Evolutionary conservation across 2,797 vertebrate genomes (phyloP), one percentile per base, ranked within the genome.

Genomic region (Acanthurus leucopareius): DNA sequence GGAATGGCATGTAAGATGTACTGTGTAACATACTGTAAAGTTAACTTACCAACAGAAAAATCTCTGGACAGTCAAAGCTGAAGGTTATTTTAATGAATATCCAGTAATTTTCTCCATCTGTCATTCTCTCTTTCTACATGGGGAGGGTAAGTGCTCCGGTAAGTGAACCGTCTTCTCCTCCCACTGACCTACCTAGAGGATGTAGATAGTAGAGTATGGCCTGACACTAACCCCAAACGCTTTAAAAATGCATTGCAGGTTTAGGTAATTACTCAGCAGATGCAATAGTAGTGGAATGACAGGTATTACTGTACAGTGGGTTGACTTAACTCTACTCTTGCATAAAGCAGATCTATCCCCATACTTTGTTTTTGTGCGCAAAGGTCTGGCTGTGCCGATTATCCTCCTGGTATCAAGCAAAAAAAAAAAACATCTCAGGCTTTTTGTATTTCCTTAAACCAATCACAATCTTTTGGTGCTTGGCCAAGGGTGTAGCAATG

Each of bases 201-300:
- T n/a, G 32, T 73, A 87, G 82, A 73, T 45, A 47, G 28, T 80
- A 70, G 65, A 77, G 78, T 61, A 83, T 80, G 48, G 58, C 82
- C 75, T 63, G 62, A 86, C 53, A 77, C 77, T 57, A 22, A 84
- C 66, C 63, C 16, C 10, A 16, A 17, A 58, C 70, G 86, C 75
- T 89, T 92, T 85, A 86, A 91, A 93, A 91, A 92, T 91, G 81
- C 75, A 86, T 66, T 11, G 45, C 61, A 77, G 71, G 69, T 83
- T 80, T 22, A 80, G 66, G 70, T 78, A 78, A 83, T 87, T 83
- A 84, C 70, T 86, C 20, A 58, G 53, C 73, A 83, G 80, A 83
- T 79, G 53, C 80, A 82, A 75, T 25, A 58, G 60, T 38, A 28
- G 52, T 66, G 47, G 66, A 80, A 66, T 86, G 48, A 86, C 53